A percentile compares a stretch with the other conserved stretches of the same genome.
Evolutionary conservation across 2,113 vertebrate genomes (phyloP).

Genomic region (Rhegmatorhina hoffmannsi): DNA sequence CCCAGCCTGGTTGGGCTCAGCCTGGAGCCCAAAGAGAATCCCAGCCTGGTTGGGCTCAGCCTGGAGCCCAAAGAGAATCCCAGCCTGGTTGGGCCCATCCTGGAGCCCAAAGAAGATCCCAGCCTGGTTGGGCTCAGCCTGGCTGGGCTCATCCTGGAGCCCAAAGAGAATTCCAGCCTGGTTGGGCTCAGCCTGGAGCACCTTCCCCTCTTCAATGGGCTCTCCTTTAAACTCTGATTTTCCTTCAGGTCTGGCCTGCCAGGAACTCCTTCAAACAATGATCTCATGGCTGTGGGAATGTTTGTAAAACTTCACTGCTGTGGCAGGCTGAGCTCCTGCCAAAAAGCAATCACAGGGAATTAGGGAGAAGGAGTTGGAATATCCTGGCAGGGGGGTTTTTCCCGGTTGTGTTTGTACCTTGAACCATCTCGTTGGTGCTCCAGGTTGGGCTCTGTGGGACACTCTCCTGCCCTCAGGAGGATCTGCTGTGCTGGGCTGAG

Average conservation of each 20-base stretch:
- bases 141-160: too few relatives aligned
- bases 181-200: too few relatives aligned
- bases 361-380: slow-evolving; percentile 54
- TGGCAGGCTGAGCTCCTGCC: slow-evolving; percentile 54
- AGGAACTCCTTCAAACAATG: slow-evolving; percentile 68
- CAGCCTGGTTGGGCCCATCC: too few relatives aligned
- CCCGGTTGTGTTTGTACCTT: slow-evolving; percentile 46
- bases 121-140: too few relatives aligned
- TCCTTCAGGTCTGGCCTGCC: slow-evolving; percentile 37
- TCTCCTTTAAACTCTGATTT: slow-evolving; percentile 60
- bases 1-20: too few relatives aligned
- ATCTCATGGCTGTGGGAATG: slow-evolving; percentile 66
- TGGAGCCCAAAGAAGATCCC: too few relatives aligned
- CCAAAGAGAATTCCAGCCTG: too few relatives aligned
- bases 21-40: too few relatives aligned
- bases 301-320: slow-evolving; percentile 66
- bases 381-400: not conserved
- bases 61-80: too few relatives aligned
- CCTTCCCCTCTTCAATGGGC: not conserved
- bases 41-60: too few relatives aligned
- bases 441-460: not conserved
- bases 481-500: not conserved
- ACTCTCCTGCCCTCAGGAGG: not conserved
- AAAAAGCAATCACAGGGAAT: slow-evolving; percentile 63
- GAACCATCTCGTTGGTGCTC: not conserved